Base-by-base conservation (phyloP, 1,140 invertebrate genomes). In the Drosophila funebris region DNA sequence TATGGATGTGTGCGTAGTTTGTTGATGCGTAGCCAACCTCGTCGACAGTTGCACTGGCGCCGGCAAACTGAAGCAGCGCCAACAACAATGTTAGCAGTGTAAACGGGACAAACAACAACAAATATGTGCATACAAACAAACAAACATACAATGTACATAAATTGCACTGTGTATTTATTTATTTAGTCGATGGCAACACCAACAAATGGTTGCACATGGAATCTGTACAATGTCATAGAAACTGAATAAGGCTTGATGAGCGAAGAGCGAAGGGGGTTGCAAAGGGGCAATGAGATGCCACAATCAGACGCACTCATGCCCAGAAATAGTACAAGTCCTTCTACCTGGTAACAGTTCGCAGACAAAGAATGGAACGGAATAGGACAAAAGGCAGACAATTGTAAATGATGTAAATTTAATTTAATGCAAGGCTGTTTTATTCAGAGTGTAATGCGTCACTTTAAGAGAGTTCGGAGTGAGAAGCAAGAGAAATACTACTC, bases 131-230 rank as follows among this genome's bases (percentile, higher is more conserved):
- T 44, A 72, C 37, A 64, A 63, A 63, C 39, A 63, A 29, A 60
- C 48, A 68, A 62, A 61, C 33, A 69, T 16, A 54, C 62, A 71
- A 76, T 58, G 53, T 41, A 74, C 57, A 75, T 83, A 83, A 77
- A 84, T 83, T 84, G 79, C 79, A 83, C 58, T 76, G 54, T 72
- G 54, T 67, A 73, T 83, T 79, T 83, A 83, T 83, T 83, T 83
- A 84, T 84, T 83, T 84, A 76, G 76, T 74, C 79, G 67, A 84
- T 75, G 80, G 78, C 78, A 82, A 71, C 78, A 74, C 52, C 78
- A 82, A 66, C 78, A 70, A 50, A 69, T 37, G 48, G 56, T 57
- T 62, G 43, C 66, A 61, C 22, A 73, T 58, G 69, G 64, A 83
- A 73, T 82, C 74, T 81, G 74, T 64, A 82, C 74, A 81, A 83